Base-by-base conservation (phyloP, 2,888 invertebrate genomes). In the Xestoiulus laeticollis region DNA sequence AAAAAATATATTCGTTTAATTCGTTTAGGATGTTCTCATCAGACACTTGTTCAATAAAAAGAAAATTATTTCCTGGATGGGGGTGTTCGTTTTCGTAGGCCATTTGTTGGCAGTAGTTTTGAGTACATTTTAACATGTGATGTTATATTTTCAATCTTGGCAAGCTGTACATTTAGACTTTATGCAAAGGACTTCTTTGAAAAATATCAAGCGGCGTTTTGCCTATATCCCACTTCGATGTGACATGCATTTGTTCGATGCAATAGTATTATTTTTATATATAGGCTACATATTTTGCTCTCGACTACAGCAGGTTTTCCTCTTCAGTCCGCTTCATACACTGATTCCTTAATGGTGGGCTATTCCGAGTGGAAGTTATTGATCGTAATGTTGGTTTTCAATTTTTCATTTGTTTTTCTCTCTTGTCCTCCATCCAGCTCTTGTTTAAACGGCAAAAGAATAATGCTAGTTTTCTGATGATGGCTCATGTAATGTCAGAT, bases 341-440 rank as follows among this genome's bases (percentile, higher is more conserved):
- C 22, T 26, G 59, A 68, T 68, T 68, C 59, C 59, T 68, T 26
- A 68, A 68, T 68, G 59, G 59, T 22, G 12, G 59, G 59, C 59
- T 22, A 68, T 68, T 68, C 59, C 22, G n/a, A 19, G 59, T 68
- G 59, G 12, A 68, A 68, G 59, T 68, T 68, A 68, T 68, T 68
- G 59, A 68, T 68, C 59, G 59, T 68, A 68, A 68, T 68, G 59
- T 68, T 68, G 59, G 59, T 68, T 68, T 68, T 68, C 59, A 68
- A 68, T 68, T 68, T 68, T 68, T 68, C 59, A 68, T 68, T 68
- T 68, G 59, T 68, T 68, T 68, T 68, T 68, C 22, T 53, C 53
- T 68, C 22, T n/a, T 68, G 59, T 19, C 59, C 59, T n/a, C 8
- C 59, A 22, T 19, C 59, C 59, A 26, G 10, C 22, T 22, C 59